These are phyloP conservation scores for Dendronephthya gigantea DNA, from an alignment of 64 coral and sea anemone genomes.

Conservation along the genomic window DNA sequence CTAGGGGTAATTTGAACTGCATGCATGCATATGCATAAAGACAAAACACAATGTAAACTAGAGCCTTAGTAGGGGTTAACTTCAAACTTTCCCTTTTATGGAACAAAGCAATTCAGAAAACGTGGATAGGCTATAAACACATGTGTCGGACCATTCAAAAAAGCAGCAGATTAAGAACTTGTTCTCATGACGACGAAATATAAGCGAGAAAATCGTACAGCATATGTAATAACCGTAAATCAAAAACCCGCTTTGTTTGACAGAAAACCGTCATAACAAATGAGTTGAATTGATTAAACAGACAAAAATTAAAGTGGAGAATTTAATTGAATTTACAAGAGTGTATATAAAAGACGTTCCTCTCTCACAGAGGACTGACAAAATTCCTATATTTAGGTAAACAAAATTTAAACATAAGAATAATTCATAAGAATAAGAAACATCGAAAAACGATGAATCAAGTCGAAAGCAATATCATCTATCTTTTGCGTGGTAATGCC, in stretches of 20 bases:
- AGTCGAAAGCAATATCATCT: no score
- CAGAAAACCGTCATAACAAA: not conserved
- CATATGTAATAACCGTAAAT: not conserved
- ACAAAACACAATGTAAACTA: no score
- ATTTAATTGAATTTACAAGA: not conserved
- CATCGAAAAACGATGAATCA: no score
- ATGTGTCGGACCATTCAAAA: not conserved
- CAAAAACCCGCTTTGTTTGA: not conserved
- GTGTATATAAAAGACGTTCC: not conserved
- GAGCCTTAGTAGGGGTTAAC: no score
- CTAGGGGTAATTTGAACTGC: no score
- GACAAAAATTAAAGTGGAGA: not conserved
- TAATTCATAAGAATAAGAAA: no score
- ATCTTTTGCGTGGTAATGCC: no score
- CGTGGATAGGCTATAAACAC: not conserved
- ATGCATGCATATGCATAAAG: no score
- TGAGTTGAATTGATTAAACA: not conserved
- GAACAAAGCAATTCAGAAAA: not conserved
- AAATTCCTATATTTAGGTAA: not conserved
- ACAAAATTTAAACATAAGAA: no score
- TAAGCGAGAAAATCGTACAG: not conserved
- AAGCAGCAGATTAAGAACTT: not conserved
- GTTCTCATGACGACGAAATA: not conserved
- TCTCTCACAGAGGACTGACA: not conserved
- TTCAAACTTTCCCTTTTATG: no score